These are phyloP conservation scores for Coptotermes formosanus DNA, from an alignment of 1,140 invertebrate genomes.

Conservation along the genomic window DNA sequence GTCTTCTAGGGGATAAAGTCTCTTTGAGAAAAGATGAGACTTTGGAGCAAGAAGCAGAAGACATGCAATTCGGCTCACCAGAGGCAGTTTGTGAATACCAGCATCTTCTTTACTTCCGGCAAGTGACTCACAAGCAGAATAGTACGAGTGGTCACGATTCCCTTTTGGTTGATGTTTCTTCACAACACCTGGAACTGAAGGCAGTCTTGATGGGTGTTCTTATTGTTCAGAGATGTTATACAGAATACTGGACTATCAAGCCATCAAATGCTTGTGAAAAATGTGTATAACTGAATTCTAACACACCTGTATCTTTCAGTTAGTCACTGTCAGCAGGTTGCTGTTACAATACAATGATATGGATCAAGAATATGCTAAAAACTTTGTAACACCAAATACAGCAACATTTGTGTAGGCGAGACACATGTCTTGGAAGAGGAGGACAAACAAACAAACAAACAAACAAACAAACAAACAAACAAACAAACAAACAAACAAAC, in stretches of 20 bases:
- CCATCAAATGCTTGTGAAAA: background rate
- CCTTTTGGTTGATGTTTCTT: constrained; percentile 26
- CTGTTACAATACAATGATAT: background rate
- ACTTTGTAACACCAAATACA: no score
- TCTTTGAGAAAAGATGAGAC: no score
- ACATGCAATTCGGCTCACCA: constrained; percentile 11
- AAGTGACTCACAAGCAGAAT: constrained; percentile 41
- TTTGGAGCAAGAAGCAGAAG: no score
- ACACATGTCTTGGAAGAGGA: no score
- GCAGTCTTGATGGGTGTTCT: background rate
- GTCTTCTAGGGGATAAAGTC: no score
- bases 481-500: constrained; percentile 19
- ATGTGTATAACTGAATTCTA: background rate
- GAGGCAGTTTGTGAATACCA: constrained; percentile 19
- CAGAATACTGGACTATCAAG: background rate
- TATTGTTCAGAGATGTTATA: no score
- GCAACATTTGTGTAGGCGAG: no score
- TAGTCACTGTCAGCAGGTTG: background rate
- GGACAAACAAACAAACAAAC: background rate
- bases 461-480: constrained; percentile 13
- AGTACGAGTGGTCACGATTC: constrained; percentile 17
- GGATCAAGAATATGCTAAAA: no score
- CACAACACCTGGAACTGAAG: constrained; percentile 22
- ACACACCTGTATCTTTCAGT: background rate
- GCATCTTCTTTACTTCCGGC: constrained; percentile 39